A percentile compares a stretch with the other conserved stretches of the same genome.
Evolutionary conservation across 2,797 vertebrate species (phyloP).

Genomic region (Myripristis murdjan): DNA sequence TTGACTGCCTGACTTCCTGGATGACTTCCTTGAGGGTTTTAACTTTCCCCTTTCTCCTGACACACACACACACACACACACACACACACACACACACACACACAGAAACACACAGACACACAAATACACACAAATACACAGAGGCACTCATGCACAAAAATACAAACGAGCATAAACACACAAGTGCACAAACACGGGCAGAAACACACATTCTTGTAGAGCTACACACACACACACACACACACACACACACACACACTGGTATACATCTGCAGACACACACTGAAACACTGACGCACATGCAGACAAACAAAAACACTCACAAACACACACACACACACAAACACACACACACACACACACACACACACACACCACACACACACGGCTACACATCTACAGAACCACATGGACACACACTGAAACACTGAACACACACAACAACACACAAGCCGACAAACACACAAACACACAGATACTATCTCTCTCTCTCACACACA

Average conservation of each 20-base stretch:
- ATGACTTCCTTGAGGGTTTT: constrained; percentile 1
- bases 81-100: not conserved
- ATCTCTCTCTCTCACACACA: too few relatives aligned
- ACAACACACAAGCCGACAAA: not conserved
- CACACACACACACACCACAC: not conserved
- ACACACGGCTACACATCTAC: not conserved
- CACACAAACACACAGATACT: too few relatives aligned
- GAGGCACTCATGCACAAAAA: too few relatives aligned
- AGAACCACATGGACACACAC: not conserved
- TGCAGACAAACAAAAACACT: too few relatives aligned
- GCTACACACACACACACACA: not conserved
- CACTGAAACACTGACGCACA: too few relatives aligned
- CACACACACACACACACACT: not conserved
- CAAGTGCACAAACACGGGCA: not conserved
- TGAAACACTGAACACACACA: not conserved
- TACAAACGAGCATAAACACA: not conserved
- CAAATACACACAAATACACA: not conserved
- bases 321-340: not conserved
- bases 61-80: not conserved
- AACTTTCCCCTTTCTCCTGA: not conserved
- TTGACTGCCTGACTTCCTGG: constrained; percentile 14
- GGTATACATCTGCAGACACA: too few relatives aligned
- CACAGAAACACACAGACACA: too few relatives aligned
- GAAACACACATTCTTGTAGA: not conserved
- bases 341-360: not conserved